A percentile compares a stretch with the other conserved stretches of the same genome.
Conservation (phyloP, 2,113 vertebrate species). For the Dasypus novemcinctus region DNA sequence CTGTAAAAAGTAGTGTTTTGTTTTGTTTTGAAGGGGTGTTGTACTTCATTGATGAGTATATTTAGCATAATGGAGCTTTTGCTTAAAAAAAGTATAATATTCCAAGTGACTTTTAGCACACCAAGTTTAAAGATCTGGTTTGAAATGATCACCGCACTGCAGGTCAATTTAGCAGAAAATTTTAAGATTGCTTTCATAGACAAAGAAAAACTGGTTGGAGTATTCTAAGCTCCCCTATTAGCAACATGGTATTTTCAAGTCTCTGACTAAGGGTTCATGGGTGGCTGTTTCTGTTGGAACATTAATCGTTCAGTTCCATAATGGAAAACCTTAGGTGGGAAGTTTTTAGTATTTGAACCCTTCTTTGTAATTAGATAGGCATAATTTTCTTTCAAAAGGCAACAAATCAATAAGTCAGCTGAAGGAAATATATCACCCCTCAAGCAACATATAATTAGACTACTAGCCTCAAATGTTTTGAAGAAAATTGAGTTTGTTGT, state of each 20-base stretch:
- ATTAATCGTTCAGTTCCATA: slow-evolving; percentile 56
- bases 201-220: not conserved
- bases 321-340: slow-evolving; percentile 31
- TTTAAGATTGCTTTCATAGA: slow-evolving; percentile 12
- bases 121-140: not conserved
- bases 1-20: not conserved
- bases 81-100: slow-evolving; percentile 12
- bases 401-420: slow-evolving; percentile 69
- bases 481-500: slow-evolving; percentile 55
- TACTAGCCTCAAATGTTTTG: slow-evolving; percentile 36
- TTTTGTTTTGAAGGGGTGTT: not conserved
- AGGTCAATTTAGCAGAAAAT: not conserved
- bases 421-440: slow-evolving; percentile 56
- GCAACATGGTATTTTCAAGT: not conserved
- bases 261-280: not conserved
- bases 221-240: not conserved
- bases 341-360: slow-evolving; percentile 67
- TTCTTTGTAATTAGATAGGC: slow-evolving; percentile 68
- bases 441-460: slow-evolving; percentile 65
- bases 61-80: not conserved
- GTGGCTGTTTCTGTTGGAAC: not conserved
- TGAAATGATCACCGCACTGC: not conserved
- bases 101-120: not conserved
- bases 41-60: not conserved
- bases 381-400: slow-evolving; percentile 62